phyloP scores from a whole-genome alignment of 2,113 vertebrate genomes.

The Mastomys coucha region DNA sequence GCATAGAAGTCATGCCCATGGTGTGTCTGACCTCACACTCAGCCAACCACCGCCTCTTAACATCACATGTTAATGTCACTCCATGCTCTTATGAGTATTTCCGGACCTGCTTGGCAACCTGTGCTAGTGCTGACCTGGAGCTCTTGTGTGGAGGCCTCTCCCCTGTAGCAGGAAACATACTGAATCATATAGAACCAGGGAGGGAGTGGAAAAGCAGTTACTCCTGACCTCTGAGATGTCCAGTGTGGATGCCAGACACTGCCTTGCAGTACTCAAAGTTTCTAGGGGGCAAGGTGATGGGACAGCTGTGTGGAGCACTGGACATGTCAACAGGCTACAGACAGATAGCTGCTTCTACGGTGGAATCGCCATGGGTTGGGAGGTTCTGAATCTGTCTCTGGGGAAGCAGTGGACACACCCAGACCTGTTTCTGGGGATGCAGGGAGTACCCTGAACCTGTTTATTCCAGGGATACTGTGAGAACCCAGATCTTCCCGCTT shows the following conservation, averaged over 20 bases:
- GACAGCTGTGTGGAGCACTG: neutral
- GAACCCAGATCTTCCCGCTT: too few species aligned
- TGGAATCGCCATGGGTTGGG: accelerated
- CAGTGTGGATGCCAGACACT: neutral
- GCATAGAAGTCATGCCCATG: neutral
- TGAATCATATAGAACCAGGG: neutral
- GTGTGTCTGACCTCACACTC: neutral
- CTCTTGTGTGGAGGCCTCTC: too few species aligned
- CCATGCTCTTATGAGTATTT: neutral
- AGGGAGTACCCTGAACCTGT: too few species aligned
- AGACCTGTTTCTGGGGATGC: neutral
- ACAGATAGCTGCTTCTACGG: neutral
- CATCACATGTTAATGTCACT: too few species aligned
- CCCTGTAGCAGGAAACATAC: neutral
- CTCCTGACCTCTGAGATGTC: neutral
- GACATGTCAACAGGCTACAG: neutral
- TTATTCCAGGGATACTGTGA: too few species aligned
- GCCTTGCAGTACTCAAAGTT: too few species aligned
- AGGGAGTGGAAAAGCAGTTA: neutral
- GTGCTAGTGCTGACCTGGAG: neutral
- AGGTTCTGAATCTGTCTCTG: too few species aligned
- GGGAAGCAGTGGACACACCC: too few species aligned
- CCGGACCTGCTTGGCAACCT: neutral
- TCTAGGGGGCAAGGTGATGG: accelerated
- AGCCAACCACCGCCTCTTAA: too few species aligned